Percentiles rank a stretch among this genome's conserved stretches.
These are phyloP conservation scores for Drosophila nannoptera DNA, from an alignment of 1,140 invertebrate species.

Conservation along the genomic window DNA sequence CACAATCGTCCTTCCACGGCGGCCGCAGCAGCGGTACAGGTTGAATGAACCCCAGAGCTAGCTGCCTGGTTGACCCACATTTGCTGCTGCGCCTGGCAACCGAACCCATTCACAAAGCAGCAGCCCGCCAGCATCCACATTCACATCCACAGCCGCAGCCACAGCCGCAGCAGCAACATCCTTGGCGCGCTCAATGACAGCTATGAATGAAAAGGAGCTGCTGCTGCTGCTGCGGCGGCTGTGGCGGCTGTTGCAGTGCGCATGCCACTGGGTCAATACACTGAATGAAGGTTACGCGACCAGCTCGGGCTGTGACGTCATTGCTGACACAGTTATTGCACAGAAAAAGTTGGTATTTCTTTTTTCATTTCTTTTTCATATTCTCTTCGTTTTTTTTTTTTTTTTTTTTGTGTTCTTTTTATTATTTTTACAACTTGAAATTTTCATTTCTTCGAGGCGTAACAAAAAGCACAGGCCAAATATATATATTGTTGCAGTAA, in stretches of 20 bases:
- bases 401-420: slow-evolving; percentile 12
- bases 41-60: slow-evolving; percentile 54
- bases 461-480: slow-evolving; percentile 66
- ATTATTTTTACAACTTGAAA: slow-evolving; percentile 34
- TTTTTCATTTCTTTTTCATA: neutral
- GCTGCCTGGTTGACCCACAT: slow-evolving; percentile 54
- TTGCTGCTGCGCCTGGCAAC: slow-evolving; percentile 33
- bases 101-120: slow-evolving; percentile 51
- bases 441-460: slow-evolving; percentile 32
- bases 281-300: slow-evolving; percentile 55
- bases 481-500: slow-evolving; percentile 1
- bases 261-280: slow-evolving; percentile 72
- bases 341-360: no score
- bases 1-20: slow-evolving; percentile 61
- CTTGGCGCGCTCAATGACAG: slow-evolving; percentile 40
- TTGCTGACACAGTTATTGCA: slow-evolving; percentile 60
- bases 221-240: no score
- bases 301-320: slow-evolving; percentile 59
- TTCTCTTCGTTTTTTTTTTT: slow-evolving; percentile 9
- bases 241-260: slow-evolving; percentile 47
- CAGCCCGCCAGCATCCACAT: no score
- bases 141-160: slow-evolving; percentile 19
- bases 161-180: slow-evolving; percentile 14
- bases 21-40: slow-evolving; percentile 12
- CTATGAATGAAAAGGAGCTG: slow-evolving; percentile 66